Evolutionary conservation across 2,888 invertebrate species (phyloP).

Genomic region (Tetropium fuscum): DNA sequence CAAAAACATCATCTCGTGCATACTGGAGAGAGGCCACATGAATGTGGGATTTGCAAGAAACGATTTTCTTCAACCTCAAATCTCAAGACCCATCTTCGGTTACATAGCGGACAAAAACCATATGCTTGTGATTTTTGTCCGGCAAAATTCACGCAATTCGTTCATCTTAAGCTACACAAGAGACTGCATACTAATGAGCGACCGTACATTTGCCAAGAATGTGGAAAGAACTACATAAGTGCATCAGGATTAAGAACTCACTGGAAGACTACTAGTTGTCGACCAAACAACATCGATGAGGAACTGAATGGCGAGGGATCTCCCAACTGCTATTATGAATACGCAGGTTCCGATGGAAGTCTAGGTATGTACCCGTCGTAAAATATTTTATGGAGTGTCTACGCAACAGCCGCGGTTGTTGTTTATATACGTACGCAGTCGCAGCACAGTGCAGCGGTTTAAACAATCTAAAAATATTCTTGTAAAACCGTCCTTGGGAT

Average conservation of each 20-base stretch:
- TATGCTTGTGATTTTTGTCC: constrained; percentile 97
- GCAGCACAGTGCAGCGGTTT: no score
- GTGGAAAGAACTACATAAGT: constrained; percentile 98
- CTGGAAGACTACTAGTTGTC: constrained; percentile 95
- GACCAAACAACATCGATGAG: constrained; percentile 91
- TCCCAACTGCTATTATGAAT: constrained; percentile 71
- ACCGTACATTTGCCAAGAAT: constrained; percentile 96
- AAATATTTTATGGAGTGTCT: no score
- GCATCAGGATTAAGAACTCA: constrained; percentile 93
- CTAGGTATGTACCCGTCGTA: constrained; percentile 55
- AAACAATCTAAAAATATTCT: no score
- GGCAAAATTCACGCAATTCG: constrained; percentile 98
- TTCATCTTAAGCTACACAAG: constrained; percentile 96
- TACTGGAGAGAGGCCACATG: constrained; percentile 98
- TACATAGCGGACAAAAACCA: constrained; percentile 96
- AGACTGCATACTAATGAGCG: constrained; percentile 97
- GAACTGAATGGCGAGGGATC: constrained; percentile 73
- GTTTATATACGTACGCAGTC: no score
- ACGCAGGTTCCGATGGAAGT: constrained; percentile 76
- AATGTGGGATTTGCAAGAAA: constrained; percentile 98
- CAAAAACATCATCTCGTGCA: constrained; percentile 99
- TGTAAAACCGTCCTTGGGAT: no score
- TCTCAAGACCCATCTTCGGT: constrained; percentile 95
- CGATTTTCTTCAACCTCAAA: constrained; percentile 98
- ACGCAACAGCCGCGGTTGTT: no score